Base-by-base conservation (phyloP, 2,888 invertebrate species). In the Eupithecia pulchellata region DNA sequence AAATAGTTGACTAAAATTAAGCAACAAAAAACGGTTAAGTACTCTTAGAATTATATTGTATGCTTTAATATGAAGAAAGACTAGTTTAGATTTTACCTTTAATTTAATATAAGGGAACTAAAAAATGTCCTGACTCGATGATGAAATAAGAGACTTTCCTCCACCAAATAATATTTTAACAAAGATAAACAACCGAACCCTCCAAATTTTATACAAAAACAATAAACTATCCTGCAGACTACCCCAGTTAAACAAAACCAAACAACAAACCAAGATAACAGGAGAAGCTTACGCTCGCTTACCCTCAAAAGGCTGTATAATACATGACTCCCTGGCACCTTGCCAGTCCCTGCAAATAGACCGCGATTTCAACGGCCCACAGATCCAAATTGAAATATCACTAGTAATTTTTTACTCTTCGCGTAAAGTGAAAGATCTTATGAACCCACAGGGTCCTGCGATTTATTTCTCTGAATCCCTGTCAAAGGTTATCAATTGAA, bases 391-490 rank as follows among this genome's bases (percentile, higher is more conserved):
- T 80, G 77, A 83, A 78, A 79, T 83, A 81, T 82, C 76, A 69
- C 76, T 70, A 72, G 69, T 74, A 70, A 78, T 82, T 80, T 76
- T 77, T 75, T 77, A 74, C 75, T 70, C 67, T 74, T 42, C 65
- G 66, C 69, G 64, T 55, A 73, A 78, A 78, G 77, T 80, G 76
- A 80, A 80, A 65, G 69, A 73, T 73, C 76, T 80, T 69, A 78
- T 72, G 68, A 73, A 77, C 74, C 74, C 71, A 71, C 64, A 65
- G 72, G 75, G 73, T 67, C 75, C 63, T 69, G 77, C 74, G 79
- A 84, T 84, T 80, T 84, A 84, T 84, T 80, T 79, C 78, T 78
- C 79, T 78, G 79, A 81, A 82, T 82, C 80, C 69, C 71, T 79
- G 77, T 81, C 78, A 78, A 77, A 78, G 74, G 77, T 74, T 75